phyloP scores from a whole-genome alignment of 2,113 vertebrate species.

The Hucho hucho region DNA sequence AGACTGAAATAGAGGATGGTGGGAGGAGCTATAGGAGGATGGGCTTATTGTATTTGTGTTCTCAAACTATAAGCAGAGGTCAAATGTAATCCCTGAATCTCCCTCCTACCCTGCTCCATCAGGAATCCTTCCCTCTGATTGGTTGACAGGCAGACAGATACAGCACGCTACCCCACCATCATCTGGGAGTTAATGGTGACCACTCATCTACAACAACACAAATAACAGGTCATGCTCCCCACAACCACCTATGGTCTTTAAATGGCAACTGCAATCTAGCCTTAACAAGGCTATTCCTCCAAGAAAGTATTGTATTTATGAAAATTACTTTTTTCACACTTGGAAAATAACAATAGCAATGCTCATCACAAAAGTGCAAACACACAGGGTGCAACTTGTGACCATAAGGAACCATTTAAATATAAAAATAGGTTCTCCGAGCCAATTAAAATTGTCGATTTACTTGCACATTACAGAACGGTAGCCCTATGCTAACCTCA shows the following conservation, averaged over 20 bases:
- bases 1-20: no score
- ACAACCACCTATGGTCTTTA: not conserved
- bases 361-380: not conserved
- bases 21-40: no score
- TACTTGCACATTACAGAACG: no score
- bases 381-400: no score
- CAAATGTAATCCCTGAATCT: not conserved
- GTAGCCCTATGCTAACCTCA: no score
- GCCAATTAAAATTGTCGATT: no score
- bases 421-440: no score
- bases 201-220: not conserved
- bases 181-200: not conserved
- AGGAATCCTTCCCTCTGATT: not conserved
- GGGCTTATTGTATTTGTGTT: no score
- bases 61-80: not conserved
- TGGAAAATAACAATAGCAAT: not conserved
- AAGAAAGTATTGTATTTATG: not conserved
- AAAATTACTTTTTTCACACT: not conserved
- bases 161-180: not conserved
- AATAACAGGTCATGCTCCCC: not conserved
- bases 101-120: not conserved
- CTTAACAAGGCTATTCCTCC: not conserved
- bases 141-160: not conserved
- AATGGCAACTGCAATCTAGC: not conserved
- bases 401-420: no score